Evolutionary conservation across 2,113 vertebrate species (phyloP).

Genomic region (Saccopteryx bilineata): DNA sequence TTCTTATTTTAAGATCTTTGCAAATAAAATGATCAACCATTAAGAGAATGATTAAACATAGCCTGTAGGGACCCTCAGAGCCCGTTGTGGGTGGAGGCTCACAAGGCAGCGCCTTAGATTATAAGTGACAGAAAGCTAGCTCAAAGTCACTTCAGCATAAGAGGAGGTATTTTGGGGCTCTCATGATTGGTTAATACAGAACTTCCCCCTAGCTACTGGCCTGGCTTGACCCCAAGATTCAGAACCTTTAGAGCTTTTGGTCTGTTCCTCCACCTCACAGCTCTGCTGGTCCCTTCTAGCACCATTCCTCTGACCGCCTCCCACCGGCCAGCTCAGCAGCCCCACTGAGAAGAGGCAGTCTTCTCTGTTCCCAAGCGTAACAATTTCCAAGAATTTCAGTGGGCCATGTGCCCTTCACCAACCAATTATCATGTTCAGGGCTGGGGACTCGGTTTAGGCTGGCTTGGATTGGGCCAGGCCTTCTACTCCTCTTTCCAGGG

Average conservation of each 20-base stretch:
- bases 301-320: background rate
- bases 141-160: conserved; percentile 2
- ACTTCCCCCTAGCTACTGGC: background rate
- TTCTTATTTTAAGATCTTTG: conserved; percentile 26
- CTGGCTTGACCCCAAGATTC: background rate
- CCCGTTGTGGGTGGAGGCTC: background rate
- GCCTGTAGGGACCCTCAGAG: background rate
- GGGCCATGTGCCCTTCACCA: background rate
- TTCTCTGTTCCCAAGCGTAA: background rate
- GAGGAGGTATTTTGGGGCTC: background rate
- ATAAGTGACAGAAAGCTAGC: background rate
- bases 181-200: background rate
- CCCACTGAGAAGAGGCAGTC: background rate
- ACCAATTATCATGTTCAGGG: background rate
- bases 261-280: background rate
- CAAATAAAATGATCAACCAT: conserved; percentile 18
- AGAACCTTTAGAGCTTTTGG: background rate
- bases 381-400: background rate
- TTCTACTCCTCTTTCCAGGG: background rate
- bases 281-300: background rate
- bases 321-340: background rate
- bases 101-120: background rate
- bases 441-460: background rate
- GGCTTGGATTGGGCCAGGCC: background rate
- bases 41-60: conserved; percentile 5